Base-by-base conservation (phyloP, 1,140 invertebrate genomes). In the Oppia nitens region DNA sequence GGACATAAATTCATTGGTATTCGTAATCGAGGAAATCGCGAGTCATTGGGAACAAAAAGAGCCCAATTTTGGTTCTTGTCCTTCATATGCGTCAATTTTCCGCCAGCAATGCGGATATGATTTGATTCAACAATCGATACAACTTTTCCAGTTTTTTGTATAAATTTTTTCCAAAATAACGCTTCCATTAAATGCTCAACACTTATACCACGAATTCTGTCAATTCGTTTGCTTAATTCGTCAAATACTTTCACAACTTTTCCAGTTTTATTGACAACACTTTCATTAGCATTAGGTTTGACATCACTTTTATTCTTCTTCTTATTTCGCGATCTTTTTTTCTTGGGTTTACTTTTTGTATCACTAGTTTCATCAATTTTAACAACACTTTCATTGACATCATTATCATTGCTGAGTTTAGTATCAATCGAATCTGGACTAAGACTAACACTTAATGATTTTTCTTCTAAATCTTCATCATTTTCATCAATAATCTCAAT, bases 31-130 rank as follows among this genome's bases (percentile, higher is more conserved):
- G 87, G 87, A 26, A 88, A 66, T 60, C 83, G 74, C 60, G 74
- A 72, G 72, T 92, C 87, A 56, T 77, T 75, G 0, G 87, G 84
- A 48, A 76, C 70, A 67, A 90, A 84, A 12, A 81, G 65, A 2
- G 78, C 78, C 62, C 65, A 69, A 3, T 71, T 71, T 52, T 73
- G 70, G 63, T 78, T 78, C 62, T 75, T 76, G 63, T 81, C 78
- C 20, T 68, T 64, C 70, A 79, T 74, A 23, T 20, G 27, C 21
- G 17, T 14, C 55, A 90, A 66, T 55, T 66, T 70, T 3, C 87
- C 87, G 57, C 83, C 75, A 53, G 78, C 77, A 54, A 71, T 76
- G 59, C 84, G 73, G 25, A 77, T 73, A 72, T 89, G 82, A 47
- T 73, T 75, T 62, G 67, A 68, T 57, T 76, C 71, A 11, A 69